A percentile compares a stretch with the other conserved stretches of the same genome.
Evolutionary conservation across 1,140 invertebrate genomes (phyloP).

Genomic region (Aphelenchoides fujianensis): DNA sequence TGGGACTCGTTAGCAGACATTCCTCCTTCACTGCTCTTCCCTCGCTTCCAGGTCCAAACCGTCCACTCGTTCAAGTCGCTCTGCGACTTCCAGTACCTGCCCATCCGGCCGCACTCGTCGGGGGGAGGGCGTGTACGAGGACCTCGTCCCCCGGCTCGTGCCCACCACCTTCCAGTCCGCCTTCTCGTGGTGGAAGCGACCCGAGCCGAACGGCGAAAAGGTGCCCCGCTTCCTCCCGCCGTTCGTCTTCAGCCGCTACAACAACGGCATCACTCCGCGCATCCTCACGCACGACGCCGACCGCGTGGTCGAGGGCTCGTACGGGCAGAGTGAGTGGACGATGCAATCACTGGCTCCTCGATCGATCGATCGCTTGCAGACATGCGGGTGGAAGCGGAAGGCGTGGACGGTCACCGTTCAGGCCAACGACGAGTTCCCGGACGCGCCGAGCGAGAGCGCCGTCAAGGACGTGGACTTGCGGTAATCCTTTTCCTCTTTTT

Average conservation of each 20-base stretch:
- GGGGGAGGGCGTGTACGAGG: conserved; percentile 27
- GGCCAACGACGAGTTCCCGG: conserved; percentile 48
- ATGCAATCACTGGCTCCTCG: no score
- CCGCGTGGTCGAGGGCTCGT: conserved; percentile 38
- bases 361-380: no score
- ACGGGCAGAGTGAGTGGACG: no score
- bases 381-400: conserved; percentile 57
- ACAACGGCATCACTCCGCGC: conserved; percentile 28
- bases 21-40: conserved; percentile 2
- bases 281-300: conserved; percentile 50
- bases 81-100: conserved; percentile 60
- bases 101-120: conserved; percentile 27
- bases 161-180: conserved; percentile 43
- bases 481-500: conserved; percentile 24
- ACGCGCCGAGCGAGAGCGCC: conserved; percentile 42
- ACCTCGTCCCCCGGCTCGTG: conserved; percentile 48
- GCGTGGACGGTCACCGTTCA: conserved; percentile 55
- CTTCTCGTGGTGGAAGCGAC: conserved; percentile 38
- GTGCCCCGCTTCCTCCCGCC: conserved; percentile 52
- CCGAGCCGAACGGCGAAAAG: conserved; percentile 19
- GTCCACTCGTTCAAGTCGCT: conserved; percentile 51
- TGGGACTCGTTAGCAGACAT: conserved; percentile 54
- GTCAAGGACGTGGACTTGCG: conserved; percentile 49
- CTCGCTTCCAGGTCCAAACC: conserved; percentile 40
- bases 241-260: conserved; percentile 53